Evolutionary conservation across 2,888 invertebrate species (phyloP).

Genomic region (Nomada goodeniana): DNA sequence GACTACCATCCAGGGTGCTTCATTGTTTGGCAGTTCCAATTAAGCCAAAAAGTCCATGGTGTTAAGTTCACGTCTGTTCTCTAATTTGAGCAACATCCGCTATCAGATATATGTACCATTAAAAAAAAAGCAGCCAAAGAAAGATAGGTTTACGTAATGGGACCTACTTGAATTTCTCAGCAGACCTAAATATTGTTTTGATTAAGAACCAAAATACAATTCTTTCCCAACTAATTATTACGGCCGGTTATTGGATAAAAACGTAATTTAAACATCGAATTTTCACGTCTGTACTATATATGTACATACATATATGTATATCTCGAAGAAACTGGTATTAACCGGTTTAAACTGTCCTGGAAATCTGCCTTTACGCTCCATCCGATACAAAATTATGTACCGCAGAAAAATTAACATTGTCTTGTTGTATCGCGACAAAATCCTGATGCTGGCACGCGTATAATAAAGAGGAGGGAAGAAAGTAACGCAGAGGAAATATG

Average conservation of each 20-base stretch:
- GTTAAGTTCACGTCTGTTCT: slow-evolving; percentile 25
- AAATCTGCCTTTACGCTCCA: slow-evolving; percentile 53
- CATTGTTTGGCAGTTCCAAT: slow-evolving; percentile 10
- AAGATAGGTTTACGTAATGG: not conserved
- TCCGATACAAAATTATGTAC: slow-evolving; percentile 43
- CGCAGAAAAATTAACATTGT: slow-evolving; percentile 28
- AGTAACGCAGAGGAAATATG: not conserved
- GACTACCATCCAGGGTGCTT: not conserved
- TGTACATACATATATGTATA: slow-evolving; percentile 22
- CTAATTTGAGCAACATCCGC: slow-evolving; percentile 37
- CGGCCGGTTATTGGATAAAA: not conserved
- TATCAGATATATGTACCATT: slow-evolving; percentile 6
- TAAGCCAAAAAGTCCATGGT: slow-evolving; percentile 15
- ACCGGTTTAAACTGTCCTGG: slow-evolving; percentile 63
- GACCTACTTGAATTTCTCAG: not conserved
- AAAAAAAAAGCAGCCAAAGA: not conserved
- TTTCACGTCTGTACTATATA: slow-evolving; percentile 18
- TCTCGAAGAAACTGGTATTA: slow-evolving; percentile 58
- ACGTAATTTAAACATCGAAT: slow-evolving; percentile 15
- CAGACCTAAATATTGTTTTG: not conserved
- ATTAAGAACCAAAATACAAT: not conserved
- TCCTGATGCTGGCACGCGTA: not conserved
- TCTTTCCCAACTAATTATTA: not conserved
- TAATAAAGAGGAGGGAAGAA: not conserved
- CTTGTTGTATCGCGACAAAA: not conserved